These are phyloP conservation scores for Junonia oenone DNA, from an alignment of 2,888 invertebrate genomes.

Conservation along the genomic window DNA sequence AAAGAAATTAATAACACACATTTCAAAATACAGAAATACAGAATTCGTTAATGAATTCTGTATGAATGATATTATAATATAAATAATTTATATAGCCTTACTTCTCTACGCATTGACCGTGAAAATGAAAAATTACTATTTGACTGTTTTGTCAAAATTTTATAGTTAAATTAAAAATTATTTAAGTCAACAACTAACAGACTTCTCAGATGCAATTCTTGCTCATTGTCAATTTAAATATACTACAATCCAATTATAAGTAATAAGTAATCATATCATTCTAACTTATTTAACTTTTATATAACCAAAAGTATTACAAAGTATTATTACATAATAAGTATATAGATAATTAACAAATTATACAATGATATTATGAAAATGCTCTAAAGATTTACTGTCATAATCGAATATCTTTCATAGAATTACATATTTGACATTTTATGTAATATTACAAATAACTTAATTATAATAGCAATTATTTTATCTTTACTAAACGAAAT, in stretches of 20 bases:
- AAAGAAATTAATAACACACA: too few relatives aligned
- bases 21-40: too few relatives aligned
- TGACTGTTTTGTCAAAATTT: too few relatives aligned
- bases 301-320: neutral
- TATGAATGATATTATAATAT: too few relatives aligned
- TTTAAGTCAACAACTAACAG: neutral
- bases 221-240: neutral
- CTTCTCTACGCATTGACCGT: too few relatives aligned
- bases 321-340: neutral
- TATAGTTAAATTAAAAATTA: too few relatives aligned
- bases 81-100: too few relatives aligned
- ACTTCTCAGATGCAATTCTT: neutral
- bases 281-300: neutral
- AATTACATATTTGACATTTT: neutral
- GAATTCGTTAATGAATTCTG: too few relatives aligned
- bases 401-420: neutral
- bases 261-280: neutral
- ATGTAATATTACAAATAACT: neutral
- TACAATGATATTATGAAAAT: neutral
- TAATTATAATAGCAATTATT: too few relatives aligned
- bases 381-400: neutral
- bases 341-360: neutral
- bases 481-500: too few relatives aligned
- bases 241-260: constrained; percentile 19
- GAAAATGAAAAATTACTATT: too few relatives aligned